A percentile compares a stretch with the other conserved stretches of the same genome.
These are phyloP conservation scores for Arenaria interpres DNA, from an alignment of 2,113 vertebrate species.

Conservation along the genomic window DNA sequence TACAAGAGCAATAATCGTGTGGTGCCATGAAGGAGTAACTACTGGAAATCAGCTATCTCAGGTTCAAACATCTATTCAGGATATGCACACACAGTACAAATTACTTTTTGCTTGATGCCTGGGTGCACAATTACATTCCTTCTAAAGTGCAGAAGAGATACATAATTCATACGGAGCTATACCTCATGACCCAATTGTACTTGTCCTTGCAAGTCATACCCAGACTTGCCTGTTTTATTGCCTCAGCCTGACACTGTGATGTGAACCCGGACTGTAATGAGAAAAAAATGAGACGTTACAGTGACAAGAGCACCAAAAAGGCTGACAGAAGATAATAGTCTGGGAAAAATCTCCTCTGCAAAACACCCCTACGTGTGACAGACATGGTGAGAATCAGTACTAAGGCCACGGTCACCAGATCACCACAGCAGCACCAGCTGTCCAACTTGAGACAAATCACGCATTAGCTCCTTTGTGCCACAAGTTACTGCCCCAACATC, in stretches of 20 bases:
- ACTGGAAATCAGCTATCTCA: neutral
- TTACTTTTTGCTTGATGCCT: constrained; percentile 5
- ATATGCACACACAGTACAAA: neutral
- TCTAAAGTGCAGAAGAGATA: neutral
- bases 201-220: constrained; percentile 15
- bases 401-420: neutral
- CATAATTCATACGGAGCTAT: neutral
- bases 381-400: neutral
- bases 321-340: neutral
- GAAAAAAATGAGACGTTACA: neutral
- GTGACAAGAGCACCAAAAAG: neutral
- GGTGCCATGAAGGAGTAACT: neutral
- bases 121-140: constrained; percentile 1
- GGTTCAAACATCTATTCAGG: neutral
- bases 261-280: neutral
- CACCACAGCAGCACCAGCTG: neutral
- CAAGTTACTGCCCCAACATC: neutral
- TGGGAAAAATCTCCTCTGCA: neutral
- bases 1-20: neutral
- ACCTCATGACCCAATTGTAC: neutral
- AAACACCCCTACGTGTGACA: neutral
- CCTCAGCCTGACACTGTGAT: neutral
- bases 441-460: neutral
- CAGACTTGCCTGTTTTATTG: neutral
- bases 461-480: neutral